Conservation (phyloP, 2,888 invertebrate species). For the Hedya salicella region DNA sequence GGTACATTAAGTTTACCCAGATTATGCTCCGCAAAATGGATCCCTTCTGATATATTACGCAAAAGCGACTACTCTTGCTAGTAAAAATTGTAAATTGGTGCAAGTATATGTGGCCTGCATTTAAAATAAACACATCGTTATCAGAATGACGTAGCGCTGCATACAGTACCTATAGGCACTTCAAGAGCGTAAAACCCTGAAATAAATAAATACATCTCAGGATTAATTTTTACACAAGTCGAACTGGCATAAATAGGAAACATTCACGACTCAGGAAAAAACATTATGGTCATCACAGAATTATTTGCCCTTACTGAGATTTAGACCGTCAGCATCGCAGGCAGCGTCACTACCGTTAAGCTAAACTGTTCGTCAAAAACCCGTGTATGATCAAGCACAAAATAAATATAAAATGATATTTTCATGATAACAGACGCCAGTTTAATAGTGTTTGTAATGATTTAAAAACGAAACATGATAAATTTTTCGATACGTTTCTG, state of each 20-base stretch:
- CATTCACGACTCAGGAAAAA: no score
- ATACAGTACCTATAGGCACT: neutral
- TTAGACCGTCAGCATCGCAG: no score
- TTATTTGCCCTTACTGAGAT: no score
- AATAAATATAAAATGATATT: neutral
- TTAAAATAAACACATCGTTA: constrained; percentile 2
- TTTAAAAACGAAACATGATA: neutral
- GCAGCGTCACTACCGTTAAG: no score
- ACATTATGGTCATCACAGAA: no score
- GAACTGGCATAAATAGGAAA: no score
- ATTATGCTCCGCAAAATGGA: neutral
- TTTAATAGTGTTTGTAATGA: neutral
- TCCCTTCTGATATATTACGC: neutral
- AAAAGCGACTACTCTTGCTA: neutral
- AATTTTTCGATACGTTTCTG: neutral
- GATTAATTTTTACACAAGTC: no score
- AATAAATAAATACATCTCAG: no score
- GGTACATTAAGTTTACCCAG: neutral
- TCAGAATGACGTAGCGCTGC: neutral
- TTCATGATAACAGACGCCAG: no score
- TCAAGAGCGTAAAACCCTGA: neutral
- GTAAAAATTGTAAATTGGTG: neutral
- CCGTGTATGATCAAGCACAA: no score
- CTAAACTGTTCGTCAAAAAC: no score
- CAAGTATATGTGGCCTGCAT: neutral